Base-by-base conservation (phyloP, 2,888 invertebrate species). In the Drosophila siamana region DNA sequence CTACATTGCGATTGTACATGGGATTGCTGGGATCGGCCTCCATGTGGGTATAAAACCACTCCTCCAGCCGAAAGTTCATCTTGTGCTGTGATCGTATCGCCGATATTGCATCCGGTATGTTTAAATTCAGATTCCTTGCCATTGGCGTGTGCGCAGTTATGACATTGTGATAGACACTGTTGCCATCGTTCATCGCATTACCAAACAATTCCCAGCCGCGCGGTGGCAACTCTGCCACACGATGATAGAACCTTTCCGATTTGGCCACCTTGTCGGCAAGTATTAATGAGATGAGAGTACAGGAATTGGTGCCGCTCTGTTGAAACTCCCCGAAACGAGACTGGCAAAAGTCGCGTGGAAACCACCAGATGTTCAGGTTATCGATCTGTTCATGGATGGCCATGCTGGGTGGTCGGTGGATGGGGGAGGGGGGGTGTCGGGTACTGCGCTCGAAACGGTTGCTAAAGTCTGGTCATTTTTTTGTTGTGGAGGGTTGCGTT, bases 281-380 rank as follows among this genome's bases (percentile, higher is more conserved):
- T 51, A 94, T 91, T 19, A 94, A 89, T 38, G 94, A 94, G 76
- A 95, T 94, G 55, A 95, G 89, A 1, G 94, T 95, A 74, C 94
- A 94, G 6, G 94, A 94, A 89, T 94, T 93, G 75, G 94, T 94
- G 54, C 93, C 94, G 90, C 88, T 92, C 55, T 90, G 86, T 62
- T 92, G 91, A 77, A 91, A 91, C 61, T 92, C 91, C 63, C 93
- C 94, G 86, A 93, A 94, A 52, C 93, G 92, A 44, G 94, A 94
- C 89, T 95, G 94, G 1, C 94, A 93, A 84, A 95, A 94, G 77
- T 93, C 92, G 28, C 92, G 88, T 54, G 94, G 93, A 78, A 94
- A 94, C 94, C 94, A 94, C 86, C 92, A 93, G 62, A 93, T 90
- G 63, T 90, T 87, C 4, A 93, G 82, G 33, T 90, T 79, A 65